Evolutionary conservation across 2,888 invertebrate genomes (phyloP), one percentile per base, ranked within the genome.

Genomic region (Microctonus aethiopoides): DNA sequence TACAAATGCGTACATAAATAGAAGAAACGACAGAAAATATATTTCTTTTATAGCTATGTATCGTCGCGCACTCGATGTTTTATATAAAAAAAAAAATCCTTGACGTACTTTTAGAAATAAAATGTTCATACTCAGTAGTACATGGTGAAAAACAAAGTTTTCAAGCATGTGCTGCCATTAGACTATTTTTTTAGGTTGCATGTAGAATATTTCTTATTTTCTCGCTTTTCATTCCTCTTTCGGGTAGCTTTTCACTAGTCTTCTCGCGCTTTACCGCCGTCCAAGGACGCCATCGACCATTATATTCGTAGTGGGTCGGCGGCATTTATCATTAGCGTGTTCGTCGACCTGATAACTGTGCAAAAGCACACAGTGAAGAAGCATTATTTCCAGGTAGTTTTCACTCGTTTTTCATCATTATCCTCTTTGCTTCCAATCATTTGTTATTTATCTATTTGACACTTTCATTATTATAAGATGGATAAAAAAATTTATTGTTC

Each of bases 281-380:
- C 26, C 32, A 60, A 68, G 54, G 54, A 54, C 67, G 36, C 61
- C 61, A 68, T 61, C 67, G 26, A 54, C 54, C 36, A 61, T 57
- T 32, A 32, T 52, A 16, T 52, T 61, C 61, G 46, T 54, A 39
- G 61, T 51, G 67, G 54, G 34, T 61, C 54, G 46, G 20, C 61
- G 61, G 20, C 61, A 54, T 68, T 62, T 61, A 68, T 61, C 61
- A 68, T 68, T 68, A 68, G 67, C 52, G 54, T 68, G 67, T 54
- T 68, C 67, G 41, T 61, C 61, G 61, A 68, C 67, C 67, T 61
- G 61, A 68, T 68, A 62, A 61, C 54, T 16, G 2, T 16, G 57
- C 16, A 34, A 34, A 26, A 57, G n/a, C 54, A 34, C 26, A 0
- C 46, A n/a, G 2, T 20, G 16, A 16, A 16, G n/a, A 7, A 16